Evolutionary conservation across 2,797 vertebrate genomes (phyloP).

Genomic region (Arctocebus calabarensis): DNA sequence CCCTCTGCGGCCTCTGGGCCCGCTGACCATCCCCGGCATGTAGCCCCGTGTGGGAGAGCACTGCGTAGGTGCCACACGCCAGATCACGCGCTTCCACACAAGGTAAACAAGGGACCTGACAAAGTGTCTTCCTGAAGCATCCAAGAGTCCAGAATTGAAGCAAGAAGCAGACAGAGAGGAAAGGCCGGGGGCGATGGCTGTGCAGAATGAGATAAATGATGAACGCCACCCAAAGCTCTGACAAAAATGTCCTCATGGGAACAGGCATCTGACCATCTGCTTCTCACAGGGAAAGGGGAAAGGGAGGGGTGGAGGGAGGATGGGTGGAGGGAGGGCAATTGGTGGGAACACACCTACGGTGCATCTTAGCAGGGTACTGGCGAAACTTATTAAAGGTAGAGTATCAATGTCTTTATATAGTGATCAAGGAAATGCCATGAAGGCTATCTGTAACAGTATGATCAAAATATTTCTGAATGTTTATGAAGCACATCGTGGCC

Average conservation of each 20-base stretch:
- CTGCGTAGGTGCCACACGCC: neutral
- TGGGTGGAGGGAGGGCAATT: too few species aligned
- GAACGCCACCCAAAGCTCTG: neutral
- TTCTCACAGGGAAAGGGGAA: too few species aligned
- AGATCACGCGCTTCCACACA: constrained; percentile 7
- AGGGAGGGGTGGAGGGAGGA: too few species aligned
- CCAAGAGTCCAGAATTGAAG: neutral
- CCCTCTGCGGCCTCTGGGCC: neutral
- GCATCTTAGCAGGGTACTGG: too few species aligned
- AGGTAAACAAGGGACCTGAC: constrained; percentile 4
- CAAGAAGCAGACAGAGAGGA: constrained; percentile 49
- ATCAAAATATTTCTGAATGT: too few species aligned
- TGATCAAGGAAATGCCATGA: too few species aligned
- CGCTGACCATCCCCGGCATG: neutral
- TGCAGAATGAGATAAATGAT: constrained; percentile 7
- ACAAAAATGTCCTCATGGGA: constrained; percentile 59
- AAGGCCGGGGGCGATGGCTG: neutral
- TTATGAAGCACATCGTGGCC: too few species aligned
- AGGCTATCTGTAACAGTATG: too few species aligned
- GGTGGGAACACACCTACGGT: too few species aligned
- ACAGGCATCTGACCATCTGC: constrained; percentile 4
- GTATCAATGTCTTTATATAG: too few species aligned
- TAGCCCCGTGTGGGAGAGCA: neutral
- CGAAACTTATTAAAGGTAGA: too few species aligned
- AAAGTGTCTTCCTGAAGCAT: neutral